Percentiles rank a stretch among this genome's conserved stretches.
Evolutionary conservation across 1,140 invertebrate species (phyloP).

Genomic region (Diplogasteroides magnus): DNA sequence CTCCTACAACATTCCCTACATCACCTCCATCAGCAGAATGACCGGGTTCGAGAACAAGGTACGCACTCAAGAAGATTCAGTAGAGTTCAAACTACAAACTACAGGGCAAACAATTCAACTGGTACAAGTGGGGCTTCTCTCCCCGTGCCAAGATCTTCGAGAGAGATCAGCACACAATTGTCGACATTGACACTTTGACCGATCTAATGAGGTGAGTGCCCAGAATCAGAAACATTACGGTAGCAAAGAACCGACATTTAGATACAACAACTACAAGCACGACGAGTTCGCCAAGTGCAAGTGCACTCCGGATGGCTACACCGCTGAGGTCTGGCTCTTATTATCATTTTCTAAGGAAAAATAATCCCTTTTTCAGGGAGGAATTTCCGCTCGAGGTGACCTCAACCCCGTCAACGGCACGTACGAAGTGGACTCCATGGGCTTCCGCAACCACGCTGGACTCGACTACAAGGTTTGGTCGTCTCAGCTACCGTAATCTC

Average conservation of each 20-base stretch:
- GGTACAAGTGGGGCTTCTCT: constrained; percentile 67
- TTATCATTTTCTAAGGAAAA: background rate
- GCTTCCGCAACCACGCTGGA: constrained; percentile 66
- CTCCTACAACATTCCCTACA: constrained; percentile 74
- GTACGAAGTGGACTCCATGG: constrained; percentile 63
- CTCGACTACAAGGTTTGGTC: constrained; percentile 65
- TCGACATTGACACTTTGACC: constrained; percentile 63
- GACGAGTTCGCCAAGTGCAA: constrained; percentile 69
- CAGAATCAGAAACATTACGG: no score
- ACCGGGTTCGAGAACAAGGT: constrained; percentile 58
- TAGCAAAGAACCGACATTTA: no score
- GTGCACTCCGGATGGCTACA: constrained; percentile 68
- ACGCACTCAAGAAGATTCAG: background rate
- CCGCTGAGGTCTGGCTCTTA: constrained; percentile 63
- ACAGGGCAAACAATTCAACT: constrained; percentile 56
- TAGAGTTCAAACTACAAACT: constrained; percentile 17
- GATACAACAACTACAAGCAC: constrained; percentile 69
- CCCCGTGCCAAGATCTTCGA: constrained; percentile 67
- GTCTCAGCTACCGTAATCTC: constrained; percentile 40
- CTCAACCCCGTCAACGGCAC: constrained; percentile 49
- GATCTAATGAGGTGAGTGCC: constrained; percentile 62
- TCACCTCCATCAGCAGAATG: constrained; percentile 65
- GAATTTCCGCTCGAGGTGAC: constrained; percentile 58
- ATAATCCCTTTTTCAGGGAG: constrained; percentile 57
- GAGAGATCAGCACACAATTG: constrained; percentile 62